These are phyloP conservation scores for Labrus mixtus DNA, from an alignment of 2,113 vertebrate species.

Conservation along the genomic window DNA sequence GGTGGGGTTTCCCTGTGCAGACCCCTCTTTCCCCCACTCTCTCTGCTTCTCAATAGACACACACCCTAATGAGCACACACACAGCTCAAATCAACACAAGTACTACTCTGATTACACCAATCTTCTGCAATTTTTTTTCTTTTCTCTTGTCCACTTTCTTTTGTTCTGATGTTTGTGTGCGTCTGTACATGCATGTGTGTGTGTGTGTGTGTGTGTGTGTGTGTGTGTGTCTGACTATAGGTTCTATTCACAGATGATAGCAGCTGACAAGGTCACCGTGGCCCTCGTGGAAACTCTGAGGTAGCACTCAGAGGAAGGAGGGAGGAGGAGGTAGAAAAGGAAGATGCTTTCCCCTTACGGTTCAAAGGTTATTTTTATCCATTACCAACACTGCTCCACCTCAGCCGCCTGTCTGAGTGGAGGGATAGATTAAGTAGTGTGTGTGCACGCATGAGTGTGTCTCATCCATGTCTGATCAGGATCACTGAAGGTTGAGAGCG, in stretches of 20 bases:
- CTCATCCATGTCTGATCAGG: background rate
- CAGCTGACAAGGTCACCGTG: constrained; percentile 32
- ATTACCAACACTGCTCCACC: constrained; percentile 67
- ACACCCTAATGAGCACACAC: constrained; percentile 33
- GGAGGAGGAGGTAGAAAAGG: constrained; percentile 35
- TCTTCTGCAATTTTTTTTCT: constrained; percentile 17
- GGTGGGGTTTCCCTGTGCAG: constrained; percentile 63
- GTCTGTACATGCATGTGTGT: background rate
- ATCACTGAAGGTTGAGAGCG: background rate
- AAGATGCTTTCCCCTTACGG: constrained; percentile 70
- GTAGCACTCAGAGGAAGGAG: constrained; percentile 5
- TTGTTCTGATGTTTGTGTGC: background rate
- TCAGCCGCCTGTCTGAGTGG: constrained; percentile 14
- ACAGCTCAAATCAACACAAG: constrained; percentile 35
- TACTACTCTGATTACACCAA: constrained; percentile 13
- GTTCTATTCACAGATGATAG: constrained; percentile 34
- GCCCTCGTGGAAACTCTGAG: constrained; percentile 68
- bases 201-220: background rate
- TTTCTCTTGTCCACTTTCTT: constrained; percentile 7
- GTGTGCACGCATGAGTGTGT: background rate
- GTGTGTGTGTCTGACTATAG: constrained; percentile 4
- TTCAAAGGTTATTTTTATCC: constrained; percentile 72
- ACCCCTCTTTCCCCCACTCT: constrained; percentile 24
- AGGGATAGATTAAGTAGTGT: constrained; percentile 25
- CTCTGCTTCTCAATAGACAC: constrained; percentile 24